These are phyloP conservation scores for Dendroctonus valens DNA, from an alignment of 1,140 invertebrate genomes.

Conservation along the genomic window DNA sequence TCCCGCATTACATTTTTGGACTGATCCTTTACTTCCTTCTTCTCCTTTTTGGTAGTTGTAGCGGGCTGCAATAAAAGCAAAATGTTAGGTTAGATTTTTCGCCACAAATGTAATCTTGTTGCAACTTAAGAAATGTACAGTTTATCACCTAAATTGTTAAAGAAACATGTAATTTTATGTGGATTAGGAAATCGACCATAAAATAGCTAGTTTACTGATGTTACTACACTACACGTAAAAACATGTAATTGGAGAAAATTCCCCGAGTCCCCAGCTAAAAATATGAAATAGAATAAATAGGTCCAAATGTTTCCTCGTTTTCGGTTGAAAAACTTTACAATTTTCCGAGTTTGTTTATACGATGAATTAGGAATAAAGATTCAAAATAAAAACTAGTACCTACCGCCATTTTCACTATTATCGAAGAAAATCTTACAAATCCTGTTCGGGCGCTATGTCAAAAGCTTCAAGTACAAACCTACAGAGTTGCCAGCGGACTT, in stretches of 20 bases:
- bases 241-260: not conserved
- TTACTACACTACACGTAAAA: not conserved
- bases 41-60: constrained; percentile 55
- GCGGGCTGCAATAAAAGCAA: constrained; percentile 40
- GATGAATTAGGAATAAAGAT: constrained; percentile 28
- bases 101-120: too few relatives aligned
- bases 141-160: too few relatives aligned
- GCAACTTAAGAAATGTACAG: too few relatives aligned
- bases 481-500: not conserved
- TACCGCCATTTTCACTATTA: constrained; percentile 34
- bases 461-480: not conserved
- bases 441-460: constrained; percentile 7
- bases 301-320: not conserved
- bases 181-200: too few relatives aligned
- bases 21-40: constrained; percentile 69
- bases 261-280: not conserved
- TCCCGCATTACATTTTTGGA: constrained; percentile 97
- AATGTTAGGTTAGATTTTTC: constrained; percentile 11
- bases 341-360: not conserved
- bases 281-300: constrained; percentile 3
- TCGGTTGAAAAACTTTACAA: not conserved
- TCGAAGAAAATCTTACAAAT: constrained; percentile 35
- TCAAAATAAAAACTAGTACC: constrained; percentile 27
- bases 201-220: too few relatives aligned
- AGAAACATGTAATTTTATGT: too few relatives aligned